Percentiles rank a stretch among this genome's conserved stretches.
Evolutionary conservation across 2,797 vertebrate genomes (phyloP).

Genomic region (Adelosebastes latens): DNA sequence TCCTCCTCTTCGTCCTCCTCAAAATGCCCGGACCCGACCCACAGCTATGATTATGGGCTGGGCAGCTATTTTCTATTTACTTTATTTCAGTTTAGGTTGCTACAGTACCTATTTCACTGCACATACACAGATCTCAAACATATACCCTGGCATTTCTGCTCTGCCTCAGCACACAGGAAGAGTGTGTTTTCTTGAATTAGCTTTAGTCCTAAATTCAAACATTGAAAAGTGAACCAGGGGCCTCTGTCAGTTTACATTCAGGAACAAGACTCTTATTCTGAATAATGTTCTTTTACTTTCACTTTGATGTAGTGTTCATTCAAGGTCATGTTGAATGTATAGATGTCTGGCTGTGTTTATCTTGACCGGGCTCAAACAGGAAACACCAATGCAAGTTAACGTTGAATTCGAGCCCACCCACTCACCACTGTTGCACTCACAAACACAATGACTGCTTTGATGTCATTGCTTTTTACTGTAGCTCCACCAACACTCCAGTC

Average conservation of each 20-base stretch:
- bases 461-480: neutral
- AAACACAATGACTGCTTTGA: neutral
- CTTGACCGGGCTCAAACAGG: slow-evolving; percentile 41
- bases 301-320: slow-evolving; percentile 22
- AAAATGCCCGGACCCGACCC: too few relatives aligned
- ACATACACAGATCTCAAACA: neutral
- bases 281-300: slow-evolving; percentile 1
- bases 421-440: neutral
- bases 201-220: neutral
- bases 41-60: too few relatives aligned
- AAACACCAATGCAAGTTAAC: slow-evolving; percentile 50
- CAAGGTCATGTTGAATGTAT: neutral
- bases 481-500: neutral
- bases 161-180: slow-evolving; percentile 37
- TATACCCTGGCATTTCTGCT: neutral
- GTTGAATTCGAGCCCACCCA: slow-evolving; percentile 43
- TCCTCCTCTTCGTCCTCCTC: too few relatives aligned
- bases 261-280: neutral
- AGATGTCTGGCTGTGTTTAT: slow-evolving; percentile 13
- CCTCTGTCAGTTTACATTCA: neutral
- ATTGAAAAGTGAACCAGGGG: neutral
- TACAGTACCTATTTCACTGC: neutral
- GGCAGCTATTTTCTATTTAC: too few relatives aligned
- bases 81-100: neutral
- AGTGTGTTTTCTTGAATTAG: slow-evolving; percentile 16